These are phyloP conservation scores for Philopedon plagiatum DNA, from an alignment of 2,888 invertebrate species.

Conservation along the genomic window DNA sequence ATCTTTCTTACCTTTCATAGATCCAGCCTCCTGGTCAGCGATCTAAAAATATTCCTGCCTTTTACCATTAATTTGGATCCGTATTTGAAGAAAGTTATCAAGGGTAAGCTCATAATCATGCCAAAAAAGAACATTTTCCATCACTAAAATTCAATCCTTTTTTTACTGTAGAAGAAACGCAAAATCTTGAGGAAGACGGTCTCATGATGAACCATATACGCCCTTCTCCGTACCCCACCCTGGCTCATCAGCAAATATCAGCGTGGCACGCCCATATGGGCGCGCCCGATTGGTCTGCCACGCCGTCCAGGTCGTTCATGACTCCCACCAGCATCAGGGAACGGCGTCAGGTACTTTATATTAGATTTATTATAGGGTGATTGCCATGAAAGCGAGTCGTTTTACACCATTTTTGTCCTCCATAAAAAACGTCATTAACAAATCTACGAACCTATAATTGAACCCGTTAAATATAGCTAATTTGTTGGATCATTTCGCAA, in stretches of 20 bases:
- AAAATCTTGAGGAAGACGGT: constrained; percentile 76
- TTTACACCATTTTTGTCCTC: too few species aligned
- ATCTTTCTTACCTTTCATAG: constrained; percentile 93
- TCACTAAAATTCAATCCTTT: constrained; percentile 7
- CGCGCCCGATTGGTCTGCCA: constrained; percentile 57
- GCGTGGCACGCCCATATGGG: constrained; percentile 51
- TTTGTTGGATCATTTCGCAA: too few species aligned
- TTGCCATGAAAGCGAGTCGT: too few species aligned
- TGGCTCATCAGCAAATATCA: constrained; percentile 43
- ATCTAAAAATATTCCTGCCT: constrained; percentile 95
- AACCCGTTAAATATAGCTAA: too few species aligned
- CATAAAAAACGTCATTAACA: too few species aligned
- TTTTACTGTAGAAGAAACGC: constrained; percentile 77
- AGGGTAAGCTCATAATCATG: constrained; percentile 86
- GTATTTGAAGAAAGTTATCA: constrained; percentile 95
- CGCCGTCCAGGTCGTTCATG: constrained; percentile 51
- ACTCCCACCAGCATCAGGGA: constrained; percentile 34
- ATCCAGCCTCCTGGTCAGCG: constrained; percentile 86
- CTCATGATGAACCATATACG: constrained; percentile 58
- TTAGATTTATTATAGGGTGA: too few species aligned
- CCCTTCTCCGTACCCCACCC: constrained; percentile 47
- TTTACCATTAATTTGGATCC: constrained; percentile 99
- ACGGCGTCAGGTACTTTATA: constrained; percentile 31
- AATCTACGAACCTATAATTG: too few species aligned
- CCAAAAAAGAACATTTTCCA: too few species aligned